These are phyloP conservation scores for Phytoseiulus persimilis DNA, from an alignment of 2,888 invertebrate species.

Conservation along the genomic window DNA sequence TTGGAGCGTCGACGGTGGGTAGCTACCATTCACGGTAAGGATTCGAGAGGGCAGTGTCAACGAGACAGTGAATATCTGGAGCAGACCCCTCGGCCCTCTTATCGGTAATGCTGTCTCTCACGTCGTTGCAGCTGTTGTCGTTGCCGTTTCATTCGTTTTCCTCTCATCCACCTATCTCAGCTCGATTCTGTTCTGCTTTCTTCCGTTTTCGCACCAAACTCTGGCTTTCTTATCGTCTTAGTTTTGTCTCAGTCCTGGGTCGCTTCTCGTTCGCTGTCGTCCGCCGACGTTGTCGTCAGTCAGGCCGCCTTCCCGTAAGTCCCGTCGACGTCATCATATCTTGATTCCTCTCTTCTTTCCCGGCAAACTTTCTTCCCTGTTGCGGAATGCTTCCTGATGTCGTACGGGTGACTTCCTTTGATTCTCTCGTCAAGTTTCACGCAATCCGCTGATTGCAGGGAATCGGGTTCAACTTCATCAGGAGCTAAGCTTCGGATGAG, in stretches of 20 bases:
- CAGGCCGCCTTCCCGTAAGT: too few species aligned
- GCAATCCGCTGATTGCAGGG: not conserved
- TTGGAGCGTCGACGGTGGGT: too few species aligned
- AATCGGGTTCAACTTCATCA: not conserved
- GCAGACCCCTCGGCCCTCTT: too few species aligned
- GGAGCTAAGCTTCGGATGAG: not conserved
- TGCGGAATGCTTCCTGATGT: not conserved
- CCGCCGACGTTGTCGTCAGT: not conserved
- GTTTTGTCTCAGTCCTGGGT: not conserved
- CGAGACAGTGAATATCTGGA: too few species aligned
- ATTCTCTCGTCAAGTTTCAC: not conserved
- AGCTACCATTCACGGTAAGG: too few species aligned
- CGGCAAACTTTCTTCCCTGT: not conserved
- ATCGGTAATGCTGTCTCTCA: not conserved
- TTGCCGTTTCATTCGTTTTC: not conserved
- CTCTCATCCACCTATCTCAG: not conserved
- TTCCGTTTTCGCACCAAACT: not conserved
- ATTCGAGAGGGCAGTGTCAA: too few species aligned
- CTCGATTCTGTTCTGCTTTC: not conserved
- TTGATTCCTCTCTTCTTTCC: not conserved
- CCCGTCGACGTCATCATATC: not conserved
- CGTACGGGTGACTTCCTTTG: not conserved
- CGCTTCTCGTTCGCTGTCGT: not conserved
- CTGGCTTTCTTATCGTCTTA: not conserved
- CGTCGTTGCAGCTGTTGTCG: not conserved